Percentiles rank a stretch among this genome's conserved stretches.
These are phyloP conservation scores for Catocala fraxini DNA, from an alignment of 2,888 invertebrate species.

Conservation along the genomic window DNA sequence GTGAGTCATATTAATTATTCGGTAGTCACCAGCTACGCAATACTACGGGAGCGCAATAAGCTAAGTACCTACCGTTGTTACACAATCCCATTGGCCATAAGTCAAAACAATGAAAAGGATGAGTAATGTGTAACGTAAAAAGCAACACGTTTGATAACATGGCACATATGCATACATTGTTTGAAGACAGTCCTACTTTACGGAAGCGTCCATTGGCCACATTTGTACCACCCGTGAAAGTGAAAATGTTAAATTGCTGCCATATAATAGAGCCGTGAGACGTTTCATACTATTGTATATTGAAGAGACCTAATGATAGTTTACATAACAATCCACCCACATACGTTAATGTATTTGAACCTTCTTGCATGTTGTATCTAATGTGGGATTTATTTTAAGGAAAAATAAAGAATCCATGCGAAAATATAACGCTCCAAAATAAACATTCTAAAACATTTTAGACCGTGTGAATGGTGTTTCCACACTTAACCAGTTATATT, in stretches of 20 bases:
- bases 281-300: slow-evolving; percentile 67
- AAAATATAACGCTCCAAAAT: slow-evolving; percentile 6
- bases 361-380: slow-evolving; percentile 24
- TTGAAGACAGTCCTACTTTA: slow-evolving; percentile 51
- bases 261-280: slow-evolving; percentile 76
- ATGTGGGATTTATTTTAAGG: slow-evolving; percentile 23
- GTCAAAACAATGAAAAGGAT: slow-evolving; percentile 52
- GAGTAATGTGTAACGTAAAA: slow-evolving; percentile 27
- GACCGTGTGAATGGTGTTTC: no score
- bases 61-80: slow-evolving; percentile 35
- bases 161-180: slow-evolving; percentile 42
- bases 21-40: slow-evolving; percentile 46
- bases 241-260: slow-evolving; percentile 74
- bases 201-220: slow-evolving; percentile 61
- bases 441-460: no score
- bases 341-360: slow-evolving; percentile 43
- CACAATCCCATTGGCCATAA: slow-evolving; percentile 49
- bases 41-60: slow-evolving; percentile 48
- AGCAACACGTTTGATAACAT: slow-evolving; percentile 20
- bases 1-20: slow-evolving; percentile 45
- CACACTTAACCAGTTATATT: no score
- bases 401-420: slow-evolving; percentile 4
- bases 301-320: slow-evolving; percentile 51
- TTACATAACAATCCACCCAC: slow-evolving; percentile 58
- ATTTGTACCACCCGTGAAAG: slow-evolving; percentile 67